Evolutionary conservation across 2,888 invertebrate species (phyloP).

Genomic region (Lasioglossum vierecki): DNA sequence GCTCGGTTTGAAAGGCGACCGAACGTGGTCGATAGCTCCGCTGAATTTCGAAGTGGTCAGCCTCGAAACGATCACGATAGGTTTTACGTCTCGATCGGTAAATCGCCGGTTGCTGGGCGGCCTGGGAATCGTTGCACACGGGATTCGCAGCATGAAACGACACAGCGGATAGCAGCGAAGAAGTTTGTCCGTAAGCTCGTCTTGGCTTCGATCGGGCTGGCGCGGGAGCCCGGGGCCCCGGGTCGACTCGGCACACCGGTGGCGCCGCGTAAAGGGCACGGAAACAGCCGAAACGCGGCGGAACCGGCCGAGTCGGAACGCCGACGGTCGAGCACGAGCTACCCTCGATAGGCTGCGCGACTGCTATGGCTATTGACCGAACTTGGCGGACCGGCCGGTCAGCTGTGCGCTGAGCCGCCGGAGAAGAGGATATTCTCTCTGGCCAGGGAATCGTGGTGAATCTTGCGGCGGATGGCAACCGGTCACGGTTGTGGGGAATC

Average conservation of each 20-base stretch:
- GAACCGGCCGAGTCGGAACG: slow-evolving; percentile 68
- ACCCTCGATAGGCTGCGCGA: slow-evolving; percentile 72
- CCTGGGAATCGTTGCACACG: background rate
- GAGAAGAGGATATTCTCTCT: slow-evolving; percentile 62
- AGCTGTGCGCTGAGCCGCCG: slow-evolving; percentile 80
- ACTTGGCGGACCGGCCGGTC: slow-evolving; percentile 82
- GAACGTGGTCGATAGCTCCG: background rate
- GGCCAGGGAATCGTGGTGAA: slow-evolving; percentile 60
- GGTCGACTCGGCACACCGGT: slow-evolving; percentile 67
- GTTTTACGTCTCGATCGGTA: background rate
- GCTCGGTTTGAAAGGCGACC: background rate
- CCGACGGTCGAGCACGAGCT: slow-evolving; percentile 68
- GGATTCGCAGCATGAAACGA: slow-evolving; percentile 10
- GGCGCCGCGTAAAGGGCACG: slow-evolving; percentile 75
- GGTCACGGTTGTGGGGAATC: slow-evolving; percentile 13
- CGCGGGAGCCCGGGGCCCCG: slow-evolving; percentile 53
- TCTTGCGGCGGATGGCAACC: slow-evolving; percentile 33
- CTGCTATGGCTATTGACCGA: slow-evolving; percentile 82
- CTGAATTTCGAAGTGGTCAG: background rate
- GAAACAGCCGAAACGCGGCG: slow-evolving; percentile 68
- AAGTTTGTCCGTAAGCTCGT: slow-evolving; percentile 30
- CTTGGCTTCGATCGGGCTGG: slow-evolving; percentile 61
- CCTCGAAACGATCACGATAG: slow-evolving; percentile 10
- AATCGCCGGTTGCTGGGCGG: background rate
- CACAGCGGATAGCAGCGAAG: background rate